Base-by-base conservation (phyloP, 2,797 vertebrate genomes). In the Chloroceryle inda region DNA sequence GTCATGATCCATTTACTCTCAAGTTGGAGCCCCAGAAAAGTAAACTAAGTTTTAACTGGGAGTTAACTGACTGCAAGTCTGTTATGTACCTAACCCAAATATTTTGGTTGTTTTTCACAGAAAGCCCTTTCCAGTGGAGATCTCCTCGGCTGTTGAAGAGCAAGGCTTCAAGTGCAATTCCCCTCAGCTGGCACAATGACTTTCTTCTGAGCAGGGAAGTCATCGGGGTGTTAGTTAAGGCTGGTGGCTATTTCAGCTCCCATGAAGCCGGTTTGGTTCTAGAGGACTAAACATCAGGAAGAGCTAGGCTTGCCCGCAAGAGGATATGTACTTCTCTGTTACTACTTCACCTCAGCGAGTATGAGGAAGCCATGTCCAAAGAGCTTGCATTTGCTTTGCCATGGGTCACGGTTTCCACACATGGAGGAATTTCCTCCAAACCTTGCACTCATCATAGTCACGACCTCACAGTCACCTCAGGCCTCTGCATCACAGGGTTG, bases 71-170 rank as follows among this genome's bases (percentile, higher is more conserved):
- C 13, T 67, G 35, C 15, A 91, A 77, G 42, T 55, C 33, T 47
- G 10, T 56, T 52, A 78, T 4, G n/a, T 45, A 80, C 26, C 62
- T 10, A 72, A 80, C 67, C 0, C 5, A 19, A 9, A 4, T 14
- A 45, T 24, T 93, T 73, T 67, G 13, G 5, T 83, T 87, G 33
- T 22, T 93, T 91, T 92, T 80, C 62, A 61, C 15, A 35, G 80
- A 35, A 92, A 38, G 4, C 13, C 56, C 20, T 74, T 79, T 80
- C 40, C 37, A 83, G 19, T 16, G 40, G 19, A 52, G 23, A 31
- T 67, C 50, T 63, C 13, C 21, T 53, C 67, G 47, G 19, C 11
- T 61, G 13, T 27, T 49, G 44, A 69, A 67, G 33, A 69, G 79
- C 55, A 82, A 49, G 9, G 8, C 22, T 92, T 68, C 31, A 84